Evolutionary conservation across 1,140 invertebrate genomes (phyloP), one percentile per base, ranked within the genome.

Genomic region (Procambarus virginalis): DNA sequence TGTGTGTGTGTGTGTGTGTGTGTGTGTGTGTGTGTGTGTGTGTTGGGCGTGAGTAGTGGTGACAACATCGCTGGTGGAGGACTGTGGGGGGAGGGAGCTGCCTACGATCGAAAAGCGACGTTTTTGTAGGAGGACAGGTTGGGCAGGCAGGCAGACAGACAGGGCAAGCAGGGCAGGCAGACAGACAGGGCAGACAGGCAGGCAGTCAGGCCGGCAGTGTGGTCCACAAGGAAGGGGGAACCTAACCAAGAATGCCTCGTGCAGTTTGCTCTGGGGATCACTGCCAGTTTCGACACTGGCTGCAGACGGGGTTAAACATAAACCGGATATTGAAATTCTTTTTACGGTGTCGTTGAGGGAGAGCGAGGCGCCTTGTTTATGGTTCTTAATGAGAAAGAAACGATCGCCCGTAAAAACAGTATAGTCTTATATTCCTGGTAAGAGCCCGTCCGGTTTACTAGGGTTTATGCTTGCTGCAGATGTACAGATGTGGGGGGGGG

Each of bases 331-430:
- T 79, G 58, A 86, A 86, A 14, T 68, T 68, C 0, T 34, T 85
- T 76, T 77, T 60, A 76, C n/a, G 73, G 73, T 75, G 84, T 85
- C 84, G 84, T 85, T 85, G 49, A 58, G 75, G 51, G 22, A 14
- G 46, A 49, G n/a, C 60, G 58, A 20, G 9, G 77, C 48, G 51
- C 17, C n/a, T 55, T 79, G 85, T 86, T 86, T 78, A 86, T 70
- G 77, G 58, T 34, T 80, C 76, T 80, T 86, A 80, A 86, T 86
- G 85, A 70, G 76, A 64, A 80, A 79, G 85, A 70, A 80, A 86
- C 60, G 85, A 79, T 77, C 85, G 48, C 76, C 22, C 45, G 3
- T 55, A 80, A 34, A 22, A 34, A 4, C n/a, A 22, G 3, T 4
- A 73, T 73, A 68, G 68, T 73, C 10, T 34, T 34, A 34, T 20